phyloP scores from a whole-genome alignment of 2,797 vertebrate species.

The Anguilla obscura region DNA sequence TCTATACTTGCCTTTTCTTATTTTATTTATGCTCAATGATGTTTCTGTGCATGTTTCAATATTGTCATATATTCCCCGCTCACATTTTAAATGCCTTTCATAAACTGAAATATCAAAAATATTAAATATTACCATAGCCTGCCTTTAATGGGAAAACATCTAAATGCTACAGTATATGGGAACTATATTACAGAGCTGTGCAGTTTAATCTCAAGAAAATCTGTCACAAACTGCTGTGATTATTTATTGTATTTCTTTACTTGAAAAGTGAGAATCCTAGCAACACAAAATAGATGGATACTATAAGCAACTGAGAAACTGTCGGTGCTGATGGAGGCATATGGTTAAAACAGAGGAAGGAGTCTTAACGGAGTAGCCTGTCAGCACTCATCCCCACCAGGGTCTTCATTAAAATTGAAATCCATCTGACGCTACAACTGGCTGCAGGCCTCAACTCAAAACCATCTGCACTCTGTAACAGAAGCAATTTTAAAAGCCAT shows the following conservation, averaged over 20 bases:
- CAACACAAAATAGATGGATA: not conserved
- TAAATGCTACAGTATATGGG: not conserved
- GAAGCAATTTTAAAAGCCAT: not conserved
- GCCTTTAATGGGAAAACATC: not conserved
- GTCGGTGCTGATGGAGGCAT: not conserved
- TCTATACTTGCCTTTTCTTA: not conserved
- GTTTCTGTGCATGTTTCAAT: not conserved
- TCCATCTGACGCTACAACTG: conserved; percentile 3
- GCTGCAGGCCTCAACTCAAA: conserved; percentile 4
- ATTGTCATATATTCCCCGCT: not conserved
- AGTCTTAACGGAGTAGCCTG: not conserved
- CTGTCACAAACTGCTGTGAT: not conserved
- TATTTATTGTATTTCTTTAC: not conserved
- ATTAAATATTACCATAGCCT: not conserved
- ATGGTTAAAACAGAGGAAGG: not conserved
- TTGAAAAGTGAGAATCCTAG: not conserved
- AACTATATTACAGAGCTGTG: not conserved
- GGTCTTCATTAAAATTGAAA: conserved; percentile 3
- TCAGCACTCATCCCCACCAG: conserved; percentile 4
- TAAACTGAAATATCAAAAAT: not conserved
- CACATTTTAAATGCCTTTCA: not conserved
- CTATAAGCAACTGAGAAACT: not conserved
- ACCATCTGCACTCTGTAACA: not conserved
- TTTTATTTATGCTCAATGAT: not conserved
- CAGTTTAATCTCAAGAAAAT: not conserved